Percentiles rank a stretch among this genome's conserved stretches.
Conservation (phyloP, 1,140 invertebrate genomes). For the Sesamia nonagrioides region DNA sequence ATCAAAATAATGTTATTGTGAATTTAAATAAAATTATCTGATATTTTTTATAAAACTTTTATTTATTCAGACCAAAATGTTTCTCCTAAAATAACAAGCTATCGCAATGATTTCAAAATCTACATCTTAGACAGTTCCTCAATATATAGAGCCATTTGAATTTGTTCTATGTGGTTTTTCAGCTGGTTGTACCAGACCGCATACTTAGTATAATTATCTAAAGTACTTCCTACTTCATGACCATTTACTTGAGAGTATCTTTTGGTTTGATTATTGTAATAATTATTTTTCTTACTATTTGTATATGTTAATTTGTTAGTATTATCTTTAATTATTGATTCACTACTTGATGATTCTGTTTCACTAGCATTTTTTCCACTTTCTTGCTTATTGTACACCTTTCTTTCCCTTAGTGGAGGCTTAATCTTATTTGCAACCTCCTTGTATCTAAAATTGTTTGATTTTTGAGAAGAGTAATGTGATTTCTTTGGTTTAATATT, state of each 20-base stretch:
- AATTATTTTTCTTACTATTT: background rate
- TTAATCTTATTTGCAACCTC: constrained; percentile 17
- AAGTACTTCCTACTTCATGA: background rate
- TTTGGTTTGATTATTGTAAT: background rate
- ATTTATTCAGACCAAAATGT: background rate
- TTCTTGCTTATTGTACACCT: background rate
- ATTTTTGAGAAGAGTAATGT: background rate
- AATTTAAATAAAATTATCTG: background rate
- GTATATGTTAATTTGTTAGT: background rate
- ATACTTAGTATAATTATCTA: constrained; percentile 51
- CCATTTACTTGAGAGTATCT: background rate
- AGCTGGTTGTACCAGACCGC: constrained; percentile 70
- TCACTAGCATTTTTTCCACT: background rate
- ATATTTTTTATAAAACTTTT: background rate
- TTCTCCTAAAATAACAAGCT: background rate
- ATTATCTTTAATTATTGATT: background rate
- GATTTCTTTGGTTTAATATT: constrained; percentile 28
- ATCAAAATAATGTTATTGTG: background rate
- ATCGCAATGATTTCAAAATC: background rate
- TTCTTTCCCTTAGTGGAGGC: background rate
- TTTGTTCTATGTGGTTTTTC: constrained; percentile 64
- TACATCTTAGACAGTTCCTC: constrained; percentile 65
- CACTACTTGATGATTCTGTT: background rate
- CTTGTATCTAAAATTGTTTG: background rate
- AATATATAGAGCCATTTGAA: constrained; percentile 70